Evolutionary conservation across 2,888 invertebrate genomes (phyloP), one percentile per base, ranked within the genome.

Genomic region (Pecten maximus): DNA sequence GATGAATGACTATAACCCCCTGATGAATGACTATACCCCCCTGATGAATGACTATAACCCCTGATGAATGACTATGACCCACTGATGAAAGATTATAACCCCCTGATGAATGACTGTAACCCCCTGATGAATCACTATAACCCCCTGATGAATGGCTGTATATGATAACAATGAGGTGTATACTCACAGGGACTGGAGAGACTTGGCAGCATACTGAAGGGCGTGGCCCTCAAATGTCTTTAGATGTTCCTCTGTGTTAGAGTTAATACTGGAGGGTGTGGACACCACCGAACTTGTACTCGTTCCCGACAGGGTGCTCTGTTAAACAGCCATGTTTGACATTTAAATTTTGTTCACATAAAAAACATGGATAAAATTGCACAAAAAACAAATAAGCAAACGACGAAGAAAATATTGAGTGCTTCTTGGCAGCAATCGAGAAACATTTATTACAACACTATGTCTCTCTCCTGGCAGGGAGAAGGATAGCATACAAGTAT

Each of bases 211-310:
- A 91, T 96, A 96, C 91, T 96, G 96, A n/a, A 96, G 93, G 48
- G 96, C 96, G 89, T 96, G 96, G 40, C 95, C 96, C 90, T 96
- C 96, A 93, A 96, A 96, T 93, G 95, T 95, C 88, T 95, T 94
- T 48, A 96, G 94, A 88, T 95, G 96, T 60, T 95, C 95, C 91
- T 95, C 95, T n/a, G 95, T 95, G 88, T 94, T 94, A 35, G 95
- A 94, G 48, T 91, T 87, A 40, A 93, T 90, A 91, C 96, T 96
- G 93, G 94, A 94, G 19, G 95, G 96, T 19, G 95, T 94, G 0
- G 96, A 95, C 19, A 95, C 94, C 35, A 93, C 89, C 0, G 96
- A 95, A 89, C 93, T 93, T 16, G 91, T 87, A 60, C 92, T 93
- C 6, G 91, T 88, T 19, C 91, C 94, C 0, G 93, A 94, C 19